Conservation (phyloP, 2,113 vertebrate species). For the Hippocampus barbouri region DNA sequence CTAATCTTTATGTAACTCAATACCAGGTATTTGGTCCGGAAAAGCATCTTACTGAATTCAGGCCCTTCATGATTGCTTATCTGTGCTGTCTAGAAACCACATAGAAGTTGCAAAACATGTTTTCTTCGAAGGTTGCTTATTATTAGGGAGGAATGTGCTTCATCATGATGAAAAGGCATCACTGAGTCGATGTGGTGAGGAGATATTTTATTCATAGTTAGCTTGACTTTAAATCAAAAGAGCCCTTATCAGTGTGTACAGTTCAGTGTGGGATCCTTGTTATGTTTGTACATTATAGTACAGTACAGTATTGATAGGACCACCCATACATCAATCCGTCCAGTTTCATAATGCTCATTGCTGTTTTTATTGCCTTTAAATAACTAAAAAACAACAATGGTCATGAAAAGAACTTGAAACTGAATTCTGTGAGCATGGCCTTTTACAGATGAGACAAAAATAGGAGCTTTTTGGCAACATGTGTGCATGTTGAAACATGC, state of each 20-base stretch:
- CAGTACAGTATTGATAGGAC: no score
- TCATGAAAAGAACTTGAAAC: neutral
- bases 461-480: neutral
- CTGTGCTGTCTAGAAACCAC: neutral
- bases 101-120: neutral
- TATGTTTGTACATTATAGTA: neutral
- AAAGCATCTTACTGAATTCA: slow-evolving; percentile 1
- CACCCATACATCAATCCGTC: neutral
- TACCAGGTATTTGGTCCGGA: neutral
- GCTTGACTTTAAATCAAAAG: neutral
- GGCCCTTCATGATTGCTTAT: neutral
- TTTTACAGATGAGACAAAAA: neutral
- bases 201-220: neutral
- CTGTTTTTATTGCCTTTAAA: neutral
- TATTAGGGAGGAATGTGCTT: neutral
- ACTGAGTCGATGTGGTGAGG: neutral
- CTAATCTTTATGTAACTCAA: slow-evolving; percentile 10
- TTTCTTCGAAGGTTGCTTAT: neutral
- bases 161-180: slow-evolving; percentile 28
- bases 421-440: neutral
- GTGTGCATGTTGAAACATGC: neutral
- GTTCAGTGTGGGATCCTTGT: neutral
- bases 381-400: neutral
- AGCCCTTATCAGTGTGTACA: neutral
- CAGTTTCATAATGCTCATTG: neutral